Evolutionary conservation across 2,888 invertebrate genomes (phyloP).

Genomic region (Orchesella flavescens): DNA sequence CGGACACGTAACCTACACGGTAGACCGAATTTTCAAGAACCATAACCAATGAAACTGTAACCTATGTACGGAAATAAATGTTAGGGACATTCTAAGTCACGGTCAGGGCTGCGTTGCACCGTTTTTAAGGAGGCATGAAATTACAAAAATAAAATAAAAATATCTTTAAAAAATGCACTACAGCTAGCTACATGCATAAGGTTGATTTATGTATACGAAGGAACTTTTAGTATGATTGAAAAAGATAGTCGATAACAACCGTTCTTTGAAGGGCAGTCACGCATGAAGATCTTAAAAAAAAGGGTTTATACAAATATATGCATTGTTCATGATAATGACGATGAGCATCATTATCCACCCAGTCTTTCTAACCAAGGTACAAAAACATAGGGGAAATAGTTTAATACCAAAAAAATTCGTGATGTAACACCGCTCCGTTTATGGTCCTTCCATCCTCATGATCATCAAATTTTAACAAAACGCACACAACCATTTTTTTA

Average conservation of each 20-base stretch:
- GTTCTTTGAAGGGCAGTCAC: slow-evolving; percentile 59
- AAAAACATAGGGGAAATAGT: neutral
- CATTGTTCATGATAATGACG: slow-evolving; percentile 18
- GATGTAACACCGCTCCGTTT: neutral
- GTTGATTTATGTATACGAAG: neutral
- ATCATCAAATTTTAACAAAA: no score
- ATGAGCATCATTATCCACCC: slow-evolving; percentile 5
- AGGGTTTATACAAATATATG: slow-evolving; percentile 21
- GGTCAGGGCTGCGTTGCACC: slow-evolving; percentile 60
- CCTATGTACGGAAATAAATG: slow-evolving; percentile 41
- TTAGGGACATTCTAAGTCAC: slow-evolving; percentile 58
- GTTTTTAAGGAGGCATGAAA: slow-evolving; percentile 56
- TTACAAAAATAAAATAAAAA: slow-evolving; percentile 33
- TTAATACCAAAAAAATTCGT: neutral
- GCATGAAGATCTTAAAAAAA: slow-evolving; percentile 53
- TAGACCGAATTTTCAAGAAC: slow-evolving; percentile 26
- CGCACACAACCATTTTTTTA: neutral
- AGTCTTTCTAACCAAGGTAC: neutral
- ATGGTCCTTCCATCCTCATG: neutral
- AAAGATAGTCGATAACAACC: slow-evolving; percentile 54
- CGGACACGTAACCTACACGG: slow-evolving; percentile 27
- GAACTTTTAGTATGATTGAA: slow-evolving; percentile 40
- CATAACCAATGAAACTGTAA: slow-evolving; percentile 54
- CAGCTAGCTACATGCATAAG: neutral
- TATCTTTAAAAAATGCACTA: slow-evolving; percentile 24